Percentiles rank a stretch among this genome's conserved stretches.
Conservation (phyloP, 2,888 invertebrate species). For the Yponomeuta plumbellus region DNA sequence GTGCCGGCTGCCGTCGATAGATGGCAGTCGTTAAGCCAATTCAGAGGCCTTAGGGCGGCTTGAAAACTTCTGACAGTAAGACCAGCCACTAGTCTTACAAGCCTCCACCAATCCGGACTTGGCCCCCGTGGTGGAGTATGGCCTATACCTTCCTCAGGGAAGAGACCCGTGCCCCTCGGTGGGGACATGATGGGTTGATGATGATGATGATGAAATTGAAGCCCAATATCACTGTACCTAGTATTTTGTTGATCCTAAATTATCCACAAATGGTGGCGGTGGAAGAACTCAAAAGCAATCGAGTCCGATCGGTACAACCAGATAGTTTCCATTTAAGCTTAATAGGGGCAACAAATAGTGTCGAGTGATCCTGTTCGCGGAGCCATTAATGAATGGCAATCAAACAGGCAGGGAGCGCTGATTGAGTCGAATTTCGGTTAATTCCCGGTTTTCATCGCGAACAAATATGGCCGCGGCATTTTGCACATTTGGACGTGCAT, state of each 20-base stretch:
- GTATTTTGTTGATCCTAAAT: background rate
- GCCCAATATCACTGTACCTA: background rate
- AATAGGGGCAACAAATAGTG: constrained; percentile 7
- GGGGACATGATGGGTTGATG: too few species aligned
- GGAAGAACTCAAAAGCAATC: constrained; percentile 9
- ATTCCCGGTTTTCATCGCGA: constrained; percentile 36
- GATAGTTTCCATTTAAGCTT: constrained; percentile 14
- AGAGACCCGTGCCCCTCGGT: too few species aligned
- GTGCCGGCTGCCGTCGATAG: too few species aligned
- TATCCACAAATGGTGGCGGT: background rate
- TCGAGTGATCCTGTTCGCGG: background rate
- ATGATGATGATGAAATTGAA: background rate
- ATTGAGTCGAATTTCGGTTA: constrained; percentile 25
- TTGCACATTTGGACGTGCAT: constrained; percentile 29
- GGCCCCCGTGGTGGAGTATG: too few species aligned
- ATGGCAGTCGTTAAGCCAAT: too few species aligned
- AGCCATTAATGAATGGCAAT: constrained; percentile 12
- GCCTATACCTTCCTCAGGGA: too few species aligned
- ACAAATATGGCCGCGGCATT: constrained; percentile 33
- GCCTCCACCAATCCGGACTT: too few species aligned
- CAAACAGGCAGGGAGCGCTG: constrained; percentile 7
- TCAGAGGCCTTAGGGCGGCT: too few species aligned
- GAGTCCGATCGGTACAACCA: background rate
- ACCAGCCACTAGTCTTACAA: too few species aligned
- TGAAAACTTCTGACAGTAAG: too few species aligned